These are phyloP conservation scores for Delphinus delphis DNA, from an alignment of 2,113 vertebrate genomes.

Conservation along the genomic window DNA sequence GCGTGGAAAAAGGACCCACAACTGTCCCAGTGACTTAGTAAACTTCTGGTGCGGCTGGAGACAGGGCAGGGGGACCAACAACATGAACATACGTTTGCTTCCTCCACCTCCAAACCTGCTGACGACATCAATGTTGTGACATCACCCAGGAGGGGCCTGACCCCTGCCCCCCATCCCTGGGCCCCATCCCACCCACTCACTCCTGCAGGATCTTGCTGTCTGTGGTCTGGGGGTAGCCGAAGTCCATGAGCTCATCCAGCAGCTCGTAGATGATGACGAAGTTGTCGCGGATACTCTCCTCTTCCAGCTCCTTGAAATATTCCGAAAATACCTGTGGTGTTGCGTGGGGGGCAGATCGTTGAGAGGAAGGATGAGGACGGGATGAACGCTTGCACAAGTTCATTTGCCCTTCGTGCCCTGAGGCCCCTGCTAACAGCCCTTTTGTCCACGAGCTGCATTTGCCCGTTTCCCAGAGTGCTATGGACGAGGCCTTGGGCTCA, in stretches of 20 bases:
- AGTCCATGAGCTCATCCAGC: constrained; percentile 99
- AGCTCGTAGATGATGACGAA: constrained; percentile 99
- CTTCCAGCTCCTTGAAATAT: constrained; percentile 99
- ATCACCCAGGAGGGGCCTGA: not conserved
- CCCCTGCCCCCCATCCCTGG: not conserved
- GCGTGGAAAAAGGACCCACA: not conserved
- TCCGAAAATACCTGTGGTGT: constrained; percentile 94
- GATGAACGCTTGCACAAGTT: rapidly evolving
- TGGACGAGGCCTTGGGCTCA: not conserved
- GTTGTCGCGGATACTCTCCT: constrained; percentile 99
- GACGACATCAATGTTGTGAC: not conserved
- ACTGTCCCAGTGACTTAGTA: no score
- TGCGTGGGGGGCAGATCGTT: not conserved
- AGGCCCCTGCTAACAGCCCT: not conserved
- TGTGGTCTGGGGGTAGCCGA: constrained; percentile 98
- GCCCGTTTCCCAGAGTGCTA: not conserved
- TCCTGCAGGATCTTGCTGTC: constrained; percentile 99
- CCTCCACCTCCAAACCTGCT: not conserved
- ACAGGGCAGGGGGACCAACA: not conserved
- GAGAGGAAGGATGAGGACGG: rapidly evolving
- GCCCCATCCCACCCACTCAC: constrained; percentile 84
- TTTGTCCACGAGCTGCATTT: not conserved
- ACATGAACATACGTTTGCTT: rapidly evolving
- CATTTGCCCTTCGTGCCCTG: rapidly evolving
- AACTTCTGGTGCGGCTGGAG: rapidly evolving